Percentiles rank a stretch among this genome's conserved stretches.
Conservation (phyloP, 64 coral and sea anemone genomes). For the Hydrozoanthus tunicans region DNA sequence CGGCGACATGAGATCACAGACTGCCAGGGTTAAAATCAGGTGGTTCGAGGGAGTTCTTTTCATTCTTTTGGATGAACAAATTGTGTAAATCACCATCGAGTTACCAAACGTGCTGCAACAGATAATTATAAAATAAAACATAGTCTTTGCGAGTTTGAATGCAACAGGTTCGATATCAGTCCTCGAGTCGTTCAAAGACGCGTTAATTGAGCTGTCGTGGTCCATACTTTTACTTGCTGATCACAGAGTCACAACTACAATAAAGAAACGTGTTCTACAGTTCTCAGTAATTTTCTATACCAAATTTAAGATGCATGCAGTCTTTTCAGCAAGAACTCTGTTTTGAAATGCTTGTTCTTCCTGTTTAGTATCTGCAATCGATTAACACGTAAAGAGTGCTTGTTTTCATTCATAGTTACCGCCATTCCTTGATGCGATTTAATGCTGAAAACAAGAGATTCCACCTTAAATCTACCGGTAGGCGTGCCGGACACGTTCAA, state of each 20-base stretch:
- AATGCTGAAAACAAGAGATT: not conserved
- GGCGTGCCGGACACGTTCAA: not conserved
- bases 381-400: constrained; percentile 2
- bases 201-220: not conserved
- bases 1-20: constrained; percentile 73
- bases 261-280: not conserved
- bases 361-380: not conserved
- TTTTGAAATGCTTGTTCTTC: not conserved
- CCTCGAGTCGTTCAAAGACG: constrained; percentile 4
- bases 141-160: constrained; percentile 71
- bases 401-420: not conserved
- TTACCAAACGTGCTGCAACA: constrained; percentile 75
- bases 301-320: not conserved
- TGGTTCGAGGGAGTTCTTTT: constrained; percentile 59
- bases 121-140: constrained; percentile 81
- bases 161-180: constrained; percentile 39
- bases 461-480: not conserved
- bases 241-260: not conserved
- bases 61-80: constrained; percentile 67
- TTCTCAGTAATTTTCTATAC: not conserved
- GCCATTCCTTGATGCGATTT: not conserved
- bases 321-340: not conserved
- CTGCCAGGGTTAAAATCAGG: constrained; percentile 67
- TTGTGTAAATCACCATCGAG: constrained; percentile 72
- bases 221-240: not conserved